Base-by-base conservation (phyloP, 1,140 invertebrate species). In the Microvelia longipes region DNA sequence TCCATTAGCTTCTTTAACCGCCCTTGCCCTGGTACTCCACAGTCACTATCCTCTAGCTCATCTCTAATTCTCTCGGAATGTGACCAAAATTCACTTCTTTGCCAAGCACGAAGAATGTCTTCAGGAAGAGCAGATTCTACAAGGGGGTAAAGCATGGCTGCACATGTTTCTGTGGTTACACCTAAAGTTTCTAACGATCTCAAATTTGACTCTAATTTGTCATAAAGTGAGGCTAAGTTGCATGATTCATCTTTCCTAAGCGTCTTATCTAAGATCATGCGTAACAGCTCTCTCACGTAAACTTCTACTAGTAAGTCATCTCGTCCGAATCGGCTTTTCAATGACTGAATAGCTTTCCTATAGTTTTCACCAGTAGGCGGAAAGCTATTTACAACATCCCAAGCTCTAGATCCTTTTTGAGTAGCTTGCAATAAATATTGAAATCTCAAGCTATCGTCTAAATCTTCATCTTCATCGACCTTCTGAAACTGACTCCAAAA, bases 41-140 rank as follows among this genome's bases (percentile, higher is more conserved):
- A n/a, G n/a, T n/a, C n/a, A n/a, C n/a, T n/a, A n/a, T n/a, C n/a
- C n/a, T n/a, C n/a, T n/a, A n/a, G n/a, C n/a, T n/a, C n/a, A n/a
- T n/a, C n/a, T n/a, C n/a, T n/a, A n/a, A n/a, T n/a, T n/a, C n/a
- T n/a, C n/a, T n/a, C n/a, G n/a, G n/a, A n/a, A n/a, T n/a, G n/a
- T n/a, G n/a, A n/a, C n/a, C n/a, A n/a, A n/a, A n/a, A n/a, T n/a
- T n/a, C n/a, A n/a, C n/a, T n/a, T 28, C 75, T 30, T 29, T 77
- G 70, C 77, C 75, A 78, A 1, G 71, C 71, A 15, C 71, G 66
- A 15, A 78, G 67, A 24, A 75, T 65, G 1, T 79, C 74, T 30
- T 75, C 74, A 19, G 77, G 76, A 5, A 80, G 25, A 24, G 76
- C 73, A 1, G 77, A 78, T 70, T 78, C 75, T 67, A 78, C 75